Evolutionary conservation across 2,797 vertebrate genomes (phyloP).

Genomic region (Xenops minutus): DNA sequence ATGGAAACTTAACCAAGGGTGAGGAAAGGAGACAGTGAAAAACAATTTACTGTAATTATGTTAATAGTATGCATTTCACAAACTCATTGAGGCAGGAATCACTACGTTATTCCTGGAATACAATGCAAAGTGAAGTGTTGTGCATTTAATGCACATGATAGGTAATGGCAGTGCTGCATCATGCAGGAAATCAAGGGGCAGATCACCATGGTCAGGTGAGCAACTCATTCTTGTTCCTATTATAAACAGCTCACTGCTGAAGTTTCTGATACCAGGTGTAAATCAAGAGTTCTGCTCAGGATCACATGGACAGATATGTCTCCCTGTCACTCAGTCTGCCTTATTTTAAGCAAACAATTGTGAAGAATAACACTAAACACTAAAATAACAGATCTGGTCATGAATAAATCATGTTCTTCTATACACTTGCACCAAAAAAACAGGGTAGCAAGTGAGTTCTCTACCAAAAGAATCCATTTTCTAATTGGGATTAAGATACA

Average conservation of each 20-base stretch:
- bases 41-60: not conserved
- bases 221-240: not conserved
- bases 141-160: fast-evolving
- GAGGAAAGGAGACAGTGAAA: not conserved
- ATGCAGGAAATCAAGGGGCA: not conserved
- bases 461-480: not conserved
- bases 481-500: not conserved
- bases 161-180: not conserved
- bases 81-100: not conserved
- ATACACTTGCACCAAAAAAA: not conserved
- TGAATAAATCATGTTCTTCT: not conserved
- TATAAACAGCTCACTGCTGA: not conserved
- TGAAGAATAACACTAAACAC: not conserved
- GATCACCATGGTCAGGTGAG: not conserved
- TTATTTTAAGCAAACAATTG: not conserved
- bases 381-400: not conserved
- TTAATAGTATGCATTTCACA: not conserved
- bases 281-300: not conserved
- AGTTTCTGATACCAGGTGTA: not conserved
- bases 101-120: not conserved
- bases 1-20: not conserved
- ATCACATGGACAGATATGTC: not conserved
- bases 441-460: not conserved
- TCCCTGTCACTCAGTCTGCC: not conserved
- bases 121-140: not conserved